phyloP scores from a whole-genome alignment of 2,888 invertebrate genomes.

The Carcina quercana region DNA sequence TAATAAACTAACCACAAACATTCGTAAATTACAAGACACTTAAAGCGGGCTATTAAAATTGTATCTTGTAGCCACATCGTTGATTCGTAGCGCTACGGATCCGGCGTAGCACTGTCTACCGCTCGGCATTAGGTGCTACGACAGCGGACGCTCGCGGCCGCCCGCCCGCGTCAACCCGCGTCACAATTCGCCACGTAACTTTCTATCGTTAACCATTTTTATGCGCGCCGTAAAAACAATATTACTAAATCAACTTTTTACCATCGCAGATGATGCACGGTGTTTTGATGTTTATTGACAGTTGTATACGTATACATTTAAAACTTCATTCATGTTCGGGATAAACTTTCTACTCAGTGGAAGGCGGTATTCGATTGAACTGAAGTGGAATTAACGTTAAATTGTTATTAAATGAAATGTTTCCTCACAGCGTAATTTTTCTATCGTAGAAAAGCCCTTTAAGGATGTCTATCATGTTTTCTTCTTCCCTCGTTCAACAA shows the following conservation, averaged over 20 bases:
- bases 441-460: constrained; percentile 3
- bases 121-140: constrained; percentile 44
- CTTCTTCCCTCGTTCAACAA: constrained; percentile 27
- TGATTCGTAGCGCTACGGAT: constrained; percentile 23
- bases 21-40: too few species aligned
- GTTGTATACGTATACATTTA: constrained; percentile 19
- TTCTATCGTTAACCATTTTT: constrained; percentile 51
- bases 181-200: constrained; percentile 34
- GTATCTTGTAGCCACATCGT: constrained; percentile 20
- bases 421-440: constrained; percentile 1
- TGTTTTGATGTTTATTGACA: constrained; percentile 21
- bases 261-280: constrained; percentile 3
- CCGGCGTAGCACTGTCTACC: constrained; percentile 21
- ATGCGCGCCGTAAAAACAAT: constrained; percentile 46
- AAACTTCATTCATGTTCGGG: too few species aligned
- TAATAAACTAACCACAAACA: too few species aligned
- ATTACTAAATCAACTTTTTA: constrained; percentile 27
- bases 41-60: too few species aligned
- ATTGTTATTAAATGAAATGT: constrained; percentile 2
- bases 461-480: constrained; percentile 29
- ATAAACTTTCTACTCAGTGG: too few species aligned
- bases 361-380: too few species aligned
- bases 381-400: constrained; percentile 4
- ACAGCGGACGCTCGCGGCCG: constrained; percentile 40
- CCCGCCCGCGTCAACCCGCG: constrained; percentile 32